Conservation (phyloP, 2,888 invertebrate genomes). For the Melieria omissa region DNA sequence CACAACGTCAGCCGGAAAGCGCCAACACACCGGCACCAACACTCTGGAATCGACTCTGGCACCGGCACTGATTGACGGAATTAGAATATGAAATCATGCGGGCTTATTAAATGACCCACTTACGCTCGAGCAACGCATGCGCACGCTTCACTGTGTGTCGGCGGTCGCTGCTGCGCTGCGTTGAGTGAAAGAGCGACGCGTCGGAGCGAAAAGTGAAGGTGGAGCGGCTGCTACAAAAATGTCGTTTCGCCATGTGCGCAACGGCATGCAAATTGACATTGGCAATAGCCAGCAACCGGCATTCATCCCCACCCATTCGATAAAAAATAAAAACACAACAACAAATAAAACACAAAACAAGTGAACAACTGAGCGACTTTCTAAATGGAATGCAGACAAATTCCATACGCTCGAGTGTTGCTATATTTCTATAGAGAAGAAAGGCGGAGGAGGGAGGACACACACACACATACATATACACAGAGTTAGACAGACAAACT, state of each 20-base stretch:
- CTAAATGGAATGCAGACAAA: constrained; percentile 23
- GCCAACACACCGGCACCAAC: too few species aligned
- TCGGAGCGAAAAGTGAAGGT: too few species aligned
- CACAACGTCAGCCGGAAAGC: too few species aligned
- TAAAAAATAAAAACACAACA: too few species aligned
- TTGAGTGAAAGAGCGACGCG: too few species aligned
- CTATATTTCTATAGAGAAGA: background rate
- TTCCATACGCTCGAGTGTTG: constrained; percentile 10
- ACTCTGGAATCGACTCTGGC: too few species aligned
- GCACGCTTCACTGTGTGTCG: too few species aligned
- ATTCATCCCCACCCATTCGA: too few species aligned
- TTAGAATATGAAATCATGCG: constrained; percentile 59
- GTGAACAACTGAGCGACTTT: constrained; percentile 31
- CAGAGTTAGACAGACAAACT: constrained; percentile 8
- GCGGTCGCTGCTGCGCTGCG: too few species aligned
- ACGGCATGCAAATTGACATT: constrained; percentile 29
- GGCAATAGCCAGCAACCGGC: constrained; percentile 3
- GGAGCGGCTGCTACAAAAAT: too few species aligned
- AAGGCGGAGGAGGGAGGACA: background rate
- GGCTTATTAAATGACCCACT: constrained; percentile 60
- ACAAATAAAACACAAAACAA: constrained; percentile 9
- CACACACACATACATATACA: background rate
- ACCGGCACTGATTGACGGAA: constrained; percentile 56
- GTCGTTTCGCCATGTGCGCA: too few species aligned
- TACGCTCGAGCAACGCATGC: constrained; percentile 37